phyloP scores from a whole-genome alignment of 2,888 invertebrate species.

The Chymomyza fuscimana region DNA sequence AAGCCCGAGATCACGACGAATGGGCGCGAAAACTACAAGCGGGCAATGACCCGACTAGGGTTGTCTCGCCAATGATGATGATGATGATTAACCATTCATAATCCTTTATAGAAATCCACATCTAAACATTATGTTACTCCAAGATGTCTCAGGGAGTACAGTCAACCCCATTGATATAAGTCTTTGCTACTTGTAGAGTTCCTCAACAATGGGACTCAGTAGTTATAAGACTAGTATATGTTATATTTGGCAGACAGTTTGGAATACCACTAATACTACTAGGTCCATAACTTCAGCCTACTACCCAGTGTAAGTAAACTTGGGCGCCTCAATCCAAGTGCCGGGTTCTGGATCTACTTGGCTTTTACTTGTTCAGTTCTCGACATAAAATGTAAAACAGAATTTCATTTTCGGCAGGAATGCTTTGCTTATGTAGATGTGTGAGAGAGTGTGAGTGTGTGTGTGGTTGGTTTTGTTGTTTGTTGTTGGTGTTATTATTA shows the following conservation, averaged over 20 bases:
- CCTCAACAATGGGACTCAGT: too few relatives aligned
- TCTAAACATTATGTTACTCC: too few relatives aligned
- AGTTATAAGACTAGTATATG: too few relatives aligned
- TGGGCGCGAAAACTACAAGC: too few relatives aligned
- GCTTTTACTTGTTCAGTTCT: slow-evolving; percentile 42
- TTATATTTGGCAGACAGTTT: neutral
- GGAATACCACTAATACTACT: neutral
- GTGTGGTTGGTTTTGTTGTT: slow-evolving; percentile 2
- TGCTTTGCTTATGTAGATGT: slow-evolving; percentile 39
- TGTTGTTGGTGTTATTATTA: slow-evolving; percentile 25
- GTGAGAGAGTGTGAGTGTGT: slow-evolving; percentile 3
- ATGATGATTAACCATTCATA: too few relatives aligned
- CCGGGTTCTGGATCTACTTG: slow-evolving; percentile 39
- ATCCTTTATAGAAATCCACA: too few relatives aligned
- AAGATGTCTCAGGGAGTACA: too few relatives aligned
- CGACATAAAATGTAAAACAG: slow-evolving; percentile 74
- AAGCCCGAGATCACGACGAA: too few relatives aligned
- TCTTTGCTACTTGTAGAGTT: too few relatives aligned
- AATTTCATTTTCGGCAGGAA: slow-evolving; percentile 74
- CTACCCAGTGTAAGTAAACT: neutral
- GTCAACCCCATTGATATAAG: too few relatives aligned
- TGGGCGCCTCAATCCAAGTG: neutral
- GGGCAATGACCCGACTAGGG: too few relatives aligned
- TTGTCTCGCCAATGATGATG: too few relatives aligned
- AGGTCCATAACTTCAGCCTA: neutral